phyloP scores from a whole-genome alignment of 1,140 invertebrate species.

The Heliconius congener region DNA sequence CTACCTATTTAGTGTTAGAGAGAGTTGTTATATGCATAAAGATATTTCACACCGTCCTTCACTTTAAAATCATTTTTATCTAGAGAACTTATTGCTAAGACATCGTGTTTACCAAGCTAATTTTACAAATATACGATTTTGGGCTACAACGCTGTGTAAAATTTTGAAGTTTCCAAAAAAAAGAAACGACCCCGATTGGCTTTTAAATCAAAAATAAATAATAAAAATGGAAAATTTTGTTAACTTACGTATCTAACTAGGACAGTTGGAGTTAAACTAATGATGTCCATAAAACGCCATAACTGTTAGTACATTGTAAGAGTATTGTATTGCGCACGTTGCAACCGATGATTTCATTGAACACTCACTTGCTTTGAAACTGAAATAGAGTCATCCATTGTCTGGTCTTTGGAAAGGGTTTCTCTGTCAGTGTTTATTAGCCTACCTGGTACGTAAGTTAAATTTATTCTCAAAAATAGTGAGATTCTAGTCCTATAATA shows the following conservation, averaged over 20 bases:
- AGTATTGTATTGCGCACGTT: background rate
- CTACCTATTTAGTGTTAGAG: too few species aligned
- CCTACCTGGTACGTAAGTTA: background rate
- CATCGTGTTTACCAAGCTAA: too few species aligned
- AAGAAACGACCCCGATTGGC: background rate
- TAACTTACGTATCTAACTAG: background rate
- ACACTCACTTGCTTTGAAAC: background rate
- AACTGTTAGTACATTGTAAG: background rate
- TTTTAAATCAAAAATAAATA: background rate
- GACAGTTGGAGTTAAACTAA: background rate
- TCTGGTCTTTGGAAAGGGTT: background rate
- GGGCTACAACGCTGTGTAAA: too few species aligned
- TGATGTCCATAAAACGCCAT: background rate
- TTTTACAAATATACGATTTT: too few species aligned
- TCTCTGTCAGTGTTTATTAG: background rate
- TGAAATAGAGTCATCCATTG: background rate
- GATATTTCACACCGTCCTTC: too few species aligned
- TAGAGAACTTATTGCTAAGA: too few species aligned
- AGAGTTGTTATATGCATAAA: too few species aligned
- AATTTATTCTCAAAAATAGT: background rate
- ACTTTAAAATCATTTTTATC: too few species aligned
- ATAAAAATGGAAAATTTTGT: background rate
- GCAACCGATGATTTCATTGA: constrained; percentile 6
- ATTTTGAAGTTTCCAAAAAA: too few species aligned
- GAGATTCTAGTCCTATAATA: background rate